phyloP scores from a whole-genome alignment of 2,797 vertebrate genomes.

The Acrocephalus scirpaceus region DNA sequence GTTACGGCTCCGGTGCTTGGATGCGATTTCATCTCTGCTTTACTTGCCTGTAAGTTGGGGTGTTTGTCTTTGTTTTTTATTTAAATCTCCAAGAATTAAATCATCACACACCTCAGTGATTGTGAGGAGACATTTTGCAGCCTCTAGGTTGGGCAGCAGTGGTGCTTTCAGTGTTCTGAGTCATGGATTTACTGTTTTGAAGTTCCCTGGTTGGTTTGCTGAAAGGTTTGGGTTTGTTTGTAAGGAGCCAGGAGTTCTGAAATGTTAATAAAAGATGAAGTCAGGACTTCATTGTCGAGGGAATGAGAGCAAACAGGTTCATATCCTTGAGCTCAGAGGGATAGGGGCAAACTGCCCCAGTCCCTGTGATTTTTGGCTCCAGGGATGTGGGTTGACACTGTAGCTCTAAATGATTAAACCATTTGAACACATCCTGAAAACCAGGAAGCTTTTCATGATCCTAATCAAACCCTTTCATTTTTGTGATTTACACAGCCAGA shows the following conservation, averaged over 20 bases:
- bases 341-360: background rate
- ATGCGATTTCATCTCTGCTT: conserved; percentile 88
- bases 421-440: background rate
- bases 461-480: background rate
- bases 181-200: background rate
- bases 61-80: background rate
- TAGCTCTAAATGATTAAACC: background rate
- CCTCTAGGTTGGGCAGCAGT: background rate
- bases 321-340: background rate
- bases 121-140: background rate
- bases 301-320: background rate
- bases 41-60: conserved; percentile 83
- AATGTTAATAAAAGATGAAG: background rate
- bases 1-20: conserved; percentile 88
- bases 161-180: background rate
- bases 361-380: background rate
- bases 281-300: background rate
- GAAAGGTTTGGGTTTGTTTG: background rate
- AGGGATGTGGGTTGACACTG: background rate
- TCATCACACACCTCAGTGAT: background rate
- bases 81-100: background rate
- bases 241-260: background rate
- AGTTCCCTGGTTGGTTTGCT: background rate
- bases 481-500: conserved; percentile 77
- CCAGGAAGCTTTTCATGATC: background rate